Base-by-base conservation (phyloP, 2,888 invertebrate species). In the Palloptera scutellata region DNA sequence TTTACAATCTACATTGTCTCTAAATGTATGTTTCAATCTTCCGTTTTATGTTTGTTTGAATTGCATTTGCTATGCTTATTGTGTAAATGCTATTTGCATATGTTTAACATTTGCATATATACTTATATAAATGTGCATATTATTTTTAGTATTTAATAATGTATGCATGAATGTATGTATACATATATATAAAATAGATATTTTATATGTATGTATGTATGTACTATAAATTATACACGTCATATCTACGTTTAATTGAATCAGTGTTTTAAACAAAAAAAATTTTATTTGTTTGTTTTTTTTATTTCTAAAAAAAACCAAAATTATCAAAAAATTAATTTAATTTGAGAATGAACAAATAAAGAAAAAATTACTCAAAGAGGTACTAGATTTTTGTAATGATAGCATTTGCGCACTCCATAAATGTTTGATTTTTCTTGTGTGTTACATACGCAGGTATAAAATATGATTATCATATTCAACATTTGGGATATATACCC, bases 31-130 rank as follows among this genome's bases (percentile, higher is more conserved):
- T 30, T 4, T 30, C 30, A 11, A 12, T 15, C 8, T 48, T 48
- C 12, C 48, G 2, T 48, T 48, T n/a, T 15, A 5, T 12, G 48
- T 48, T 12, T 48, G 48, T 48, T 19, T 53, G 17, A 53, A 53
- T 53, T 53, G 53, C 53, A 53, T 53, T 53, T 53, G 3, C 15
- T 53, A 53, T 53, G 53, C 53, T 53, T 53, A 30, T 57, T 57
- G 40, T 57, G 30, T 30, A 30, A n/a, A 48, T 48, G 9, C 5
- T 10, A 3, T 30, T 57, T 57, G 57, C 57, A 57, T 57, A 57
- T 57, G 57, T 57, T 57, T 19, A 30, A 57, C 57, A 57, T 57
- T 57, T 57, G 54, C 54, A 4, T 57, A 3, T 30, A 57, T 40
- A 57, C 13, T 20, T 53, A 52, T 52, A 15, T 52, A 19, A 15